Conservation (phyloP, 92 coral and sea anemone species). For the Phenganax marumi region DNA sequence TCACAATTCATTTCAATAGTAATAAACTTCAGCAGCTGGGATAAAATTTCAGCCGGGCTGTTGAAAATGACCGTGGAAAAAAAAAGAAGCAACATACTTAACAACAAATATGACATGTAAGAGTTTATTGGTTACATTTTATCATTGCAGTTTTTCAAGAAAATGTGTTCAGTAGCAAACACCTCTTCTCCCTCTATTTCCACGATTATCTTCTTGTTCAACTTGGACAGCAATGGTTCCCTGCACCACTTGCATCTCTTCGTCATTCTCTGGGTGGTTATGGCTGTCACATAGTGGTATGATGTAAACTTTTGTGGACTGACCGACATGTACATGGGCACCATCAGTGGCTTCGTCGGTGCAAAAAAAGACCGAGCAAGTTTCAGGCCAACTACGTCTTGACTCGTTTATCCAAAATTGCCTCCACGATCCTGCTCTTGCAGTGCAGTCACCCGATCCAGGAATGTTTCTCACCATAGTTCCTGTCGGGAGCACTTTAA, state of each 20-base stretch:
- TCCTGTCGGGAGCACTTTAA: too few species aligned
- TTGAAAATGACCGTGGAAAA: too few species aligned
- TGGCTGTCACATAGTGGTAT: slow-evolving; percentile 10
- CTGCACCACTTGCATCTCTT: background rate
- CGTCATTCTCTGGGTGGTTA: background rate
- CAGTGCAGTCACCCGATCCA: background rate
- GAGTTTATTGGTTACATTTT: too few species aligned
- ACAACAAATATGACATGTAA: too few species aligned
- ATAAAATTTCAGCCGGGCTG: too few species aligned
- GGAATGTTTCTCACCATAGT: background rate
- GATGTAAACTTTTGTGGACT: background rate
- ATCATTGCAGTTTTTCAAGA: too few species aligned
- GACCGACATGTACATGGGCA: background rate
- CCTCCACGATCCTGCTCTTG: slow-evolving; percentile 20
- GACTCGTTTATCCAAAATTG: background rate
- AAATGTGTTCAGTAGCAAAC: too few species aligned
- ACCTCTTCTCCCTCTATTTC: too few species aligned
- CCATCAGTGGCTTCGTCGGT: background rate
- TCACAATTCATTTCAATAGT: too few species aligned
- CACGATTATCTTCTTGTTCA: background rate
- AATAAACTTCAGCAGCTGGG: too few species aligned
- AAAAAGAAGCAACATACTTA: too few species aligned
- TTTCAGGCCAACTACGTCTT: slow-evolving; percentile 11
- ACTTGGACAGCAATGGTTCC: slow-evolving; percentile 16
- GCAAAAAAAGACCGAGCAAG: background rate